Base-by-base conservation (phyloP, 2,797 vertebrate species). In the Podarcis siculus region DNA sequence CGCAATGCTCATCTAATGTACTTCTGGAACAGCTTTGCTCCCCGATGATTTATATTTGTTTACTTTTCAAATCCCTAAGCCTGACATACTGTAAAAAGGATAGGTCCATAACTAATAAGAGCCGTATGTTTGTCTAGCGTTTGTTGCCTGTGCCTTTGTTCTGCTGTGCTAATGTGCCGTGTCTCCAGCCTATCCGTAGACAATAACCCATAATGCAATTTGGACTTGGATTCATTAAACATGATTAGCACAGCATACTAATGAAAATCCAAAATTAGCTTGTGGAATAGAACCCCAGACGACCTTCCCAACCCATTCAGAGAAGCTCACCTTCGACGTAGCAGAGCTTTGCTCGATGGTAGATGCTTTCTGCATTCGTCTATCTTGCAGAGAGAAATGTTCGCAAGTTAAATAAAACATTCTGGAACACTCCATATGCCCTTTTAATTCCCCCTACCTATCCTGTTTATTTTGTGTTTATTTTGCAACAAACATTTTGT, bases 261-360 rank as follows among this genome's bases (percentile, higher is more conserved):
- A 90, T 89, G 90, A 95, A 96, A 96, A 95, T 94, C 95, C 88
- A 90, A 93, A 94, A 95, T 93, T 95, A 94, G 91, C 92, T 93
- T 92, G 92, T 82, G 89, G 95, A 94, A 93, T 39, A 75, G 89
- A 93, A 83, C 9, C 21, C 71, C 85, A 86, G 85, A 88, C 86
- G 89, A 37, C 32, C 88, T 88, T 75, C 79, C 71, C 91, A 39
- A 69, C 32, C 72, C 45, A 78, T 71, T 78, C 81, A 39, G 32
- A 83, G 73, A 35, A 49, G 45, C 64, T 71, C 27, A 58, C 87
- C 32, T 78, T 78, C 75, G 78, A 39, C 2, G 75, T 75, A 75
- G 35, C 45, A 80, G 21, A 82, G 80, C 3, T 10, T 10, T 45
- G 15, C 5, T 15, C 2, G 0, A 58, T 39, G 12, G 35, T 5